Evolutionary conservation across 2,888 invertebrate genomes (phyloP), one percentile per base, ranked within the genome.

Genomic region (Polydrusus pterygomalis): DNA sequence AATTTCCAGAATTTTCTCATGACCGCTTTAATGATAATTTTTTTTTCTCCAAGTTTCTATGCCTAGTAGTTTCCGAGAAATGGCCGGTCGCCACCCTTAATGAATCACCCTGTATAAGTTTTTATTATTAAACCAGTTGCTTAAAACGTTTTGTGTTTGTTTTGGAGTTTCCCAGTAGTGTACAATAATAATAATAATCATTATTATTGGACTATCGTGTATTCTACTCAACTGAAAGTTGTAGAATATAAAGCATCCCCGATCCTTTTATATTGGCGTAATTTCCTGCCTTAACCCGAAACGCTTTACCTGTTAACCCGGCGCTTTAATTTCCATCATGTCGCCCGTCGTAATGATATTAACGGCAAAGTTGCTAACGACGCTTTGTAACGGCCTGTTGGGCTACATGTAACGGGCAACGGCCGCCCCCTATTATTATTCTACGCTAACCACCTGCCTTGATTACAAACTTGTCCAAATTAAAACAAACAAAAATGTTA

Each of bases 371-470:
- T 69, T 56, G 69, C 54, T 54, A 54, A 54, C 54, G 54, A 54
- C 30, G 25, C 30, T 54, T 17, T 11, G 54, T 69, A 69, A 69
- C 60, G 58, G 58, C 69, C 45, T 58, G 38, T 43, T 54, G 54
- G 15, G 54, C n/a, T n/a, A 51, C 51, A 51, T 54, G 68, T 69
- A 40, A 60, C 69, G 58, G 58, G 34, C 69, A 11, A n/a, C n/a
- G n/a, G n/a, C n/a, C n/a, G n/a, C n/a, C 70, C 60, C 38, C 67
- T 68, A 67, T 73, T 73, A 73, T 67, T 73, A 73, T 73, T 73
- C 73, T 40, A 68, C 73, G 25, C 38, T 49, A 73, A 73, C 67
- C 73, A 67, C 68, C 73, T 73, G 73, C 70, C 34, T 62, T 49
- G 13, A 62, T 70, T 70, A 62, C 62, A 11, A 45, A 69, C 20